These are phyloP conservation scores for Paelopatides confundens DNA, from an alignment of 53 echinoderm and acorn worm genomes.

Conservation along the genomic window DNA sequence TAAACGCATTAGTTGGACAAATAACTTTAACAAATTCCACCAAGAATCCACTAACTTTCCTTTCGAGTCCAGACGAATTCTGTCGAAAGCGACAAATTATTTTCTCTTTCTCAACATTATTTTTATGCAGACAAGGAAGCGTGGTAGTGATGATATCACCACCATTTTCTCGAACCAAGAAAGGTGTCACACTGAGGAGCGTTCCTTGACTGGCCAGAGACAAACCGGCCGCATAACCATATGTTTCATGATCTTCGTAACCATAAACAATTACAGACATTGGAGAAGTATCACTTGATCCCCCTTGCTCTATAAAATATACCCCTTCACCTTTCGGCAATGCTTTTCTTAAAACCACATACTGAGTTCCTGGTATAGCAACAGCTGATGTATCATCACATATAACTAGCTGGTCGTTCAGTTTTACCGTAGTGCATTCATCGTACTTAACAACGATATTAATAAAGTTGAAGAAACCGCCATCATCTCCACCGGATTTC, in stretches of 20 bases:
- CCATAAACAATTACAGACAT: constrained; percentile 77
- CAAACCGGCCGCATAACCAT: constrained; percentile 76
- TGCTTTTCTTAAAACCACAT: constrained; percentile 38
- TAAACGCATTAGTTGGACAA: constrained; percentile 56
- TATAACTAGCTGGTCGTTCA: constrained; percentile 42
- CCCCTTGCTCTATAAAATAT: constrained; percentile 63
- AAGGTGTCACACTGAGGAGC: constrained; percentile 45
- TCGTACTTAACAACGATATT: constrained; percentile 59
- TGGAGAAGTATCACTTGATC: constrained; percentile 32
- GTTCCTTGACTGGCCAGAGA: constrained; percentile 58
- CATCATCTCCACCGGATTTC: constrained; percentile 42
- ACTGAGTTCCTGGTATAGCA: constrained; percentile 47
- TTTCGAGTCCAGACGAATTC: constrained; percentile 25
- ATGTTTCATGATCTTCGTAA: constrained; percentile 62
- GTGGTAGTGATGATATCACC: constrained; percentile 61
- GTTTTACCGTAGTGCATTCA: constrained; percentile 34
- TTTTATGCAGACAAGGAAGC: constrained; percentile 52
- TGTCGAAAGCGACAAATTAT: constrained; percentile 60
- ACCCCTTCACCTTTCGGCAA: constrained; percentile 72
- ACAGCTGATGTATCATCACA: constrained; percentile 30
- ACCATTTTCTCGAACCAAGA: constrained; percentile 66
- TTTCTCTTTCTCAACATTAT: neutral
- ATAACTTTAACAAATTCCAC: constrained; percentile 38
- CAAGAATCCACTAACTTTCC: constrained; percentile 31
- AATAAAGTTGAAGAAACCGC: constrained; percentile 63